phyloP scores from a whole-genome alignment of 1,140 invertebrate species.

The Oreohelix idahoensis region DNA sequence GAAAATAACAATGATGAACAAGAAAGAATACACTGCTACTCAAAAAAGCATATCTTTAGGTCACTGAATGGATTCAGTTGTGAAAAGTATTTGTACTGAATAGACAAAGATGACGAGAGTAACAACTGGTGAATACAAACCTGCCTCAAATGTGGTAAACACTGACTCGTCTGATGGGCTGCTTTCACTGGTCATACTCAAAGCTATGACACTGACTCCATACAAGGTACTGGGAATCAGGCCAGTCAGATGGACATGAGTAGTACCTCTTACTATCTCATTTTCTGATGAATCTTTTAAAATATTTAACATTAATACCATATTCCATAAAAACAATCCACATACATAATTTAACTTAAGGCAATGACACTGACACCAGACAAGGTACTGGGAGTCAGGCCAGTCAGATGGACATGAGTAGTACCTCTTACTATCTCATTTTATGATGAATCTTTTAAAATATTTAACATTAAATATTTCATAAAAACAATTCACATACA shows the following conservation, averaged over 20 bases:
- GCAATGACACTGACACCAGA: constrained; percentile 42
- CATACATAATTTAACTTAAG: too few species aligned
- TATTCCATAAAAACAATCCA: too few species aligned
- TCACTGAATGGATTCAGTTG: too few species aligned
- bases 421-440: constrained; percentile 36
- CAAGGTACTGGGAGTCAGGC: constrained; percentile 7
- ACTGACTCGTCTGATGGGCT: constrained; percentile 20
- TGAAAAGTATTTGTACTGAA: too few species aligned
- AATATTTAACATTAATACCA: not conserved
- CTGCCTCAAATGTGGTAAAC: constrained; percentile 20
- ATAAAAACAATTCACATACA: too few species aligned
- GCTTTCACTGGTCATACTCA: constrained; percentile 34
- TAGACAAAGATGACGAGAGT: too few species aligned
- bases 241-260: constrained; percentile 25
- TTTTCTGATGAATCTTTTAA: constrained; percentile 15
- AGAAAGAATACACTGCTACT: too few species aligned
- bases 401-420: too few species aligned
- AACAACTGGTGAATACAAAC: not conserved
- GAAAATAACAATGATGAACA: too few species aligned
- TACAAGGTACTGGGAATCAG: constrained; percentile 33
- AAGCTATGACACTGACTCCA: constrained; percentile 39
- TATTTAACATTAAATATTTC: not conserved
- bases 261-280: constrained; percentile 34
- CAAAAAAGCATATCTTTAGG: too few species aligned
- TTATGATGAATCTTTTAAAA: not conserved